A percentile compares a stretch with the other conserved stretches of the same genome.
Conservation (phyloP, 2,888 invertebrate genomes). For the Megaustenia siamemsis region DNA sequence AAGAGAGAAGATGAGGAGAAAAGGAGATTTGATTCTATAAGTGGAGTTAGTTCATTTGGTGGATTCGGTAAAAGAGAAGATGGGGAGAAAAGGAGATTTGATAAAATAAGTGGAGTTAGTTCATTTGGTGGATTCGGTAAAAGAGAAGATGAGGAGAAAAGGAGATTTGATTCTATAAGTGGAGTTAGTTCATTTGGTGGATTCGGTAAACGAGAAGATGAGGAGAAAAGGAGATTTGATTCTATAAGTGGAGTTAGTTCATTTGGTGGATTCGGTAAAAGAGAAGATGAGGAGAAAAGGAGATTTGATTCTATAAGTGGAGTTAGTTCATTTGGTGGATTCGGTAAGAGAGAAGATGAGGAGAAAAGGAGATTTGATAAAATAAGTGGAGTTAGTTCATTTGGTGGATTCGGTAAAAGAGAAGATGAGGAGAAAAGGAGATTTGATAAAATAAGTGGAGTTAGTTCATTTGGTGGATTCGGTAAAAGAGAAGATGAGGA, state of each 20-base stretch:
- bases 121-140: constrained; percentile 25
- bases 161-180: constrained; percentile 21
- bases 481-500: constrained; percentile 30
- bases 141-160: constrained; percentile 22
- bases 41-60: constrained; percentile 22
- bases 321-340: constrained; percentile 17
- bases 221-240: constrained; percentile 11
- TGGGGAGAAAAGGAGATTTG: constrained; percentile 7
- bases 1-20: constrained; percentile 21
- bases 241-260: constrained; percentile 21
- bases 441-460: constrained; percentile 21
- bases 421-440: constrained; percentile 7
- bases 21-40: constrained; percentile 25
- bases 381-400: constrained; percentile 17
- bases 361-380: constrained; percentile 22
- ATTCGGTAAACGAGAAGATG: constrained; percentile 24
- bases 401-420: constrained; percentile 32
- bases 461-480: constrained; percentile 19
- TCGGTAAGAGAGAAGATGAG: constrained; percentile 16
- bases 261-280: constrained; percentile 23
- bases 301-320: constrained; percentile 25
- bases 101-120: constrained; percentile 12
- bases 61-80: constrained; percentile 28
- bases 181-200: constrained; percentile 20
- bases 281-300: constrained; percentile 18